These are phyloP conservation scores for Cyprinodon tularosa DNA, from an alignment of 2,113 vertebrate genomes.

Conservation along the genomic window DNA sequence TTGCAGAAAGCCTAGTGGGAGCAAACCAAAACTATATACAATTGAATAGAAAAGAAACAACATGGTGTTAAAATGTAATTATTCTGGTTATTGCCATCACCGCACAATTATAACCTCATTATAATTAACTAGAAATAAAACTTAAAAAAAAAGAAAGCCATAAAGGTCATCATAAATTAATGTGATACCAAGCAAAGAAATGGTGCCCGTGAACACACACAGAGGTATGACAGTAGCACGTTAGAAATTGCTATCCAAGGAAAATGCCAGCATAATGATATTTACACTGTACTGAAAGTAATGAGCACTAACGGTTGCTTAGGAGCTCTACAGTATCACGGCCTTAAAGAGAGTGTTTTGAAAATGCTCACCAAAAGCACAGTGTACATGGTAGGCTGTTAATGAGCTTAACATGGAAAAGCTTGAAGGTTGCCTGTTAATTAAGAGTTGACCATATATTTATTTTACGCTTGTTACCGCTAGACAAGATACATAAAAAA, in stretches of 20 bases:
- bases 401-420: constrained; percentile 47
- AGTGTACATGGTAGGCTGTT: constrained; percentile 24
- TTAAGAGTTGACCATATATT: constrained; percentile 35
- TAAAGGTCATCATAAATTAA: background rate
- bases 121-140: background rate
- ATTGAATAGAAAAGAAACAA: no score
- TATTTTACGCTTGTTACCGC: constrained; percentile 22
- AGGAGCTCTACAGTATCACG: constrained; percentile 14
- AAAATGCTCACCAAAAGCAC: constrained; percentile 23
- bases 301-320: constrained; percentile 15
- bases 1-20: no score
- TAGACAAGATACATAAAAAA: constrained; percentile 32
- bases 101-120: no score
- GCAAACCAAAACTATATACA: no score
- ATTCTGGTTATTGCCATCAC: no score
- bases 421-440: constrained; percentile 34
- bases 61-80: no score
- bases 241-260: background rate
- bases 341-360: constrained; percentile 16
- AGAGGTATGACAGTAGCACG: background rate
- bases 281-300: constrained; percentile 9
- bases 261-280: constrained; percentile 22
- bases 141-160: background rate
- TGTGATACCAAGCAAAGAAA: background rate
- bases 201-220: background rate